Percentiles rank a stretch among this genome's conserved stretches.
Conservation (phyloP, 37 sponge, comb jelly and placozoan species). For the Hexactinellida sp. region DNA sequence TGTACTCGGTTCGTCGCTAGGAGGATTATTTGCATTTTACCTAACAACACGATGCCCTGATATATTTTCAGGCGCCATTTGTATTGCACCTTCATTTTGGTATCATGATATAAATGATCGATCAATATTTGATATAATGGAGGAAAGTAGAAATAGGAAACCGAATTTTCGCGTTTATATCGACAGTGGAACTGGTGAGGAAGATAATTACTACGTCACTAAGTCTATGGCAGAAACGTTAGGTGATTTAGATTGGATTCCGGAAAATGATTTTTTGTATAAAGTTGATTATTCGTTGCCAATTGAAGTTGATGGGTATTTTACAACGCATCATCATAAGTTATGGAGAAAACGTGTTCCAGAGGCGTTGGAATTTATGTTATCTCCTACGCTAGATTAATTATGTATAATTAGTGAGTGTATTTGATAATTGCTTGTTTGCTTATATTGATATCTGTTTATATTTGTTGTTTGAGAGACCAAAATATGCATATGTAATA, state of each 20-base stretch:
- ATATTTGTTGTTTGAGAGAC: too few relatives aligned
- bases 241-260: slow-evolving; percentile 35
- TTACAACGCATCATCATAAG: slow-evolving; percentile 52
- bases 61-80: slow-evolving; percentile 37
- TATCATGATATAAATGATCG: slow-evolving; percentile 36
- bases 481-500: too few relatives aligned
- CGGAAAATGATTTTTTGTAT: slow-evolving; percentile 44
- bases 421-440: too few relatives aligned
- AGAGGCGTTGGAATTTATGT: slow-evolving; percentile 34
- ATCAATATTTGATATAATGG: slow-evolving; percentile 29
- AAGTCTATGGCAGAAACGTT: slow-evolving; percentile 37
- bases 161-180: slow-evolving; percentile 39
- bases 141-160: background rate
- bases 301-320: slow-evolving; percentile 19
- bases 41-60: slow-evolving; percentile 27
- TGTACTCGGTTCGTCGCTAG: slow-evolving; percentile 56
- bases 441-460: too few relatives aligned
- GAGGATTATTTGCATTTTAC: slow-evolving; percentile 50
- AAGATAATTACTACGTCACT: slow-evolving; percentile 49
- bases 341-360: slow-evolving; percentile 61
- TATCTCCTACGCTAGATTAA: background rate
- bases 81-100: slow-evolving; percentile 70
- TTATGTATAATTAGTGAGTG: too few relatives aligned
- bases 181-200: slow-evolving; percentile 60
- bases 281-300: slow-evolving; percentile 23